Base-by-base conservation (phyloP, 2,888 invertebrate species). In the Dryocosmus kuriphilus region DNA sequence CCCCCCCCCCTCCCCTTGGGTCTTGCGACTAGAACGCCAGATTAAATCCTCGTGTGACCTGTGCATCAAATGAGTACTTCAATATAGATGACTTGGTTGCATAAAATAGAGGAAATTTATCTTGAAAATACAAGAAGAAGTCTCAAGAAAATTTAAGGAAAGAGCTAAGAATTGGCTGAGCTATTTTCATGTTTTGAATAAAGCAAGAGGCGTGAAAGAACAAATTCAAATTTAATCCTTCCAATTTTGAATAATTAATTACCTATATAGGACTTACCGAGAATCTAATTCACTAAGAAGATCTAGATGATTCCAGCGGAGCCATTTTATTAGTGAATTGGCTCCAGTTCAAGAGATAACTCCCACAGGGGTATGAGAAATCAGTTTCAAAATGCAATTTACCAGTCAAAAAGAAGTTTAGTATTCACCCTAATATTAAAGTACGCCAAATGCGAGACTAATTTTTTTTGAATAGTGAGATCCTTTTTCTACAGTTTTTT, bases 1-100 rank as follows among this genome's bases (percentile, higher is more conserved):
- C n/a, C n/a, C n/a, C n/a, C n/a, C n/a, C n/a, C n/a, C n/a, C n/a
- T 57, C 55, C 55, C 24, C 76, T 55, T 27, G 46, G 41, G 41
- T 41, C 38, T 75, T 75, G 55, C 55, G 46, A 76, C 30, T 32
- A 41, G 46, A 51, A 71, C 24, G 71, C 51, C 51, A 71, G 71
- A 71, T 71, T 71, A 71, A 71, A 71, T 57, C 57, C 57, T 24
- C 57, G 24, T 57, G 57, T 57, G 57, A 57, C 57, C 57, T 57
- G 57, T 24, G 24, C 57, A 22, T 57, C 57, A 24, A 57, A 57
- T 57, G 57, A 57, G 24, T 57, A 57, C 22, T 24, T 24, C 57
- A 57, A 57, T 51, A 46, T 71, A 71, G 71, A 32, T 71, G 71
- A 71, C 51, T 71, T 30, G 51, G 5, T 30, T 71, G 30, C 30